Base-by-base conservation (phyloP, 2,888 invertebrate genomes). In the Chaetoderma sp. region DNA sequence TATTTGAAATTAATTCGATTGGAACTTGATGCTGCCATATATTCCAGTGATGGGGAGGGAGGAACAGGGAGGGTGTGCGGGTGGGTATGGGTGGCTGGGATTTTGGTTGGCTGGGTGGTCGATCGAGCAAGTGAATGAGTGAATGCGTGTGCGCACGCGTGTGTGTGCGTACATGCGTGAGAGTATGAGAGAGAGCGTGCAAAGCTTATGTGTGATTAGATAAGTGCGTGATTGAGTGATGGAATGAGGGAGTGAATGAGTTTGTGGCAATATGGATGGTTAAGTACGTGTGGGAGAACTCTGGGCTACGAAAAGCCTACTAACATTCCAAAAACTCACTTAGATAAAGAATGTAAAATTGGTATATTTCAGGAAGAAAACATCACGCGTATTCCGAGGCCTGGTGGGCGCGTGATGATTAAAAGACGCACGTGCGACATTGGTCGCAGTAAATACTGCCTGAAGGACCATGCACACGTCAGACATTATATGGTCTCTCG, bases 391-490 rank as follows among this genome's bases (percentile, higher is more conserved):
- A n/a, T n/a, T 74, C 8, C 78, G 81, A 5, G 83, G 79, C 1
- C 76, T 73, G 68, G 83, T 80, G 25, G 70, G 5, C 28, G 52
- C 25, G 70, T 70, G 50, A 75, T 77, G 74, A 76, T 83, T 21
- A 72, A 72, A 45, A 75, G 74, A 45, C 68, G 73, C 13, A 32
- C 63, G 23, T 83, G 83, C 60, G 74, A 72, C 39, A 76, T 78
- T 49, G 66, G 74, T 16, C 73, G 78, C 60, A 71, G 73, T 13
- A 67, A 73, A 47, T 69, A 73, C 21, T 49, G 72, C 50, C 75
- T 82, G 32, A 82, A 78, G 55, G 78, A 79, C 55, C 83, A 83
- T 68, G 65, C 76, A 42, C 83, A 83, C 47, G 71, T 78, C 3
- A 70, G 76, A 4, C 78, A 81, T 66, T 73, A 77, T 58, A 81